Conservation (phyloP, 2,888 invertebrate genomes). For the Blera fallax region DNA sequence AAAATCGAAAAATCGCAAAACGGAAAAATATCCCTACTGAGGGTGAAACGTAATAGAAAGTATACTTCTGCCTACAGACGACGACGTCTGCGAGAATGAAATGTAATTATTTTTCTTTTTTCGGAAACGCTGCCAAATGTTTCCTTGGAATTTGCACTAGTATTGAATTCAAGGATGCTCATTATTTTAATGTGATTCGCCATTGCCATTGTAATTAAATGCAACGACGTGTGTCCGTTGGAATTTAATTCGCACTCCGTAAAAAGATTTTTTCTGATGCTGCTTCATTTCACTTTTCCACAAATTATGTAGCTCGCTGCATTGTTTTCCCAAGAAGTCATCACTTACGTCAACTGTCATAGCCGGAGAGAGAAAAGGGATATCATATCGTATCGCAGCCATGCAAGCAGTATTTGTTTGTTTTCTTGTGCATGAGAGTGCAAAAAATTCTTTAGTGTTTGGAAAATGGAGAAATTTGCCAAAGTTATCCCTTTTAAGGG, state of each 20-base stretch:
- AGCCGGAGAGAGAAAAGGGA: not conserved
- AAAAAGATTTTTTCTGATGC: not conserved
- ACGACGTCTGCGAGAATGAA: slow-evolving; percentile 38
- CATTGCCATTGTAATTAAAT: slow-evolving; percentile 40
- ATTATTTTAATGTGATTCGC: slow-evolving; percentile 60
- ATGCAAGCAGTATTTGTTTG: slow-evolving; percentile 50
- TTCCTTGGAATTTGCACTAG: slow-evolving; percentile 35
- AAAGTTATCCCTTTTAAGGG: not conserved
- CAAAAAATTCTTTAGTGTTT: slow-evolving; percentile 22
- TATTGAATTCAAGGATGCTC: slow-evolving; percentile 58
- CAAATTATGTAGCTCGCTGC: not conserved
- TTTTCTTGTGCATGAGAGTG: slow-evolving; percentile 29
- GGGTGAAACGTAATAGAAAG: not conserved
- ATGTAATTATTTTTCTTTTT: slow-evolving; percentile 65
- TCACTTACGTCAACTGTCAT: slow-evolving; percentile 7
- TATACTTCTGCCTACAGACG: slow-evolving; percentile 18
- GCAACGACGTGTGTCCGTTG: slow-evolving; percentile 47
- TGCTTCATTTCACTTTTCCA: slow-evolving; percentile 4
- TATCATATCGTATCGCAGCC: slow-evolving; percentile 31
- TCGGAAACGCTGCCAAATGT: slow-evolving; percentile 57
- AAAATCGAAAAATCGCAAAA: slow-evolving; percentile 27
- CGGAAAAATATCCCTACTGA: slow-evolving; percentile 7
- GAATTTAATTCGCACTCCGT: not conserved
- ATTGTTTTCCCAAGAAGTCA: slow-evolving; percentile 41
- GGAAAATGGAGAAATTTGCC: slow-evolving; percentile 6